phyloP scores from a whole-genome alignment of 2,888 invertebrate species.

The Colletes collaris region DNA sequence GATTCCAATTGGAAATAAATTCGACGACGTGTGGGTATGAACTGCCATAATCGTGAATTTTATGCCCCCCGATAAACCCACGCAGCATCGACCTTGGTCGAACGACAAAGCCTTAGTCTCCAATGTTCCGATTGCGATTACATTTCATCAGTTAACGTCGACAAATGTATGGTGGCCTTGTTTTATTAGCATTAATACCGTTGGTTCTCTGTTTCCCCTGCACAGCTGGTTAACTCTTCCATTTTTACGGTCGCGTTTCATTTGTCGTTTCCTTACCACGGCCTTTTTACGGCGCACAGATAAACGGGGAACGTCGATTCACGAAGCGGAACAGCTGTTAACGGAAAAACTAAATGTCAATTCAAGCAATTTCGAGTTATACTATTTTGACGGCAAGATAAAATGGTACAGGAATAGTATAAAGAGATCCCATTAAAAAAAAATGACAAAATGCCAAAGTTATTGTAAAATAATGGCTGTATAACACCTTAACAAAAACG shows the following conservation, averaged over 20 bases:
- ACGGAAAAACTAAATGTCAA: conserved; percentile 16
- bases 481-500: no score
- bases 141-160: conserved; percentile 31
- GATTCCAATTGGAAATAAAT: background rate
- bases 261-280: background rate
- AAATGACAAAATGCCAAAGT: no score
- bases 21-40: conserved; percentile 25
- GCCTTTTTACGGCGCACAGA: background rate
- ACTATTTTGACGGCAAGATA: no score
- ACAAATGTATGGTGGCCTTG: conserved; percentile 11
- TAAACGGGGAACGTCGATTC: background rate
- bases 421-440: no score
- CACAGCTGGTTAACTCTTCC: background rate
- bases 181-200: conserved; percentile 23
- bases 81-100: conserved; percentile 36
- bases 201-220: background rate
- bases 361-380: conserved; percentile 7
- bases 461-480: no score
- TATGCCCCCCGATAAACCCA: conserved; percentile 54
- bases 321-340: background rate
- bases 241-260: background rate
- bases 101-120: conserved; percentile 38
- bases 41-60: conserved; percentile 49
- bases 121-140: conserved; percentile 31
- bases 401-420: no score